These are phyloP conservation scores for Nansenia antarctica DNA, from an alignment of 2,113 vertebrate species.

Conservation along the genomic window DNA sequence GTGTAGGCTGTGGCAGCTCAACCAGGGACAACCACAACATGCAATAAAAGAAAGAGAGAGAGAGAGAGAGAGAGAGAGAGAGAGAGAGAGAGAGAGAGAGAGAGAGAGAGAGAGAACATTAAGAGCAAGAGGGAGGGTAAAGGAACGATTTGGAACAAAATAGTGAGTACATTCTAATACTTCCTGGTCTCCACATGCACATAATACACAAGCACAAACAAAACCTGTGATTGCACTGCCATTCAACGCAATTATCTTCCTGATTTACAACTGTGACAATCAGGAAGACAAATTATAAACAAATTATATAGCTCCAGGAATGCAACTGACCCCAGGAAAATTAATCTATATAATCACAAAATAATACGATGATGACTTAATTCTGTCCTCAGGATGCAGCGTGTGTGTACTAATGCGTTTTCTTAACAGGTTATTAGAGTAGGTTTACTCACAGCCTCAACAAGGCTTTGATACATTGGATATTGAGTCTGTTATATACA, in stretches of 20 bases:
- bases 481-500: not conserved
- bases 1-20: slow-evolving; percentile 49
- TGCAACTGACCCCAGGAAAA: slow-evolving; percentile 43
- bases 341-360: slow-evolving; percentile 49
- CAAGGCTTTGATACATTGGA: not conserved
- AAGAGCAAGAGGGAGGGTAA: not conserved
- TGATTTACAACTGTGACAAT: slow-evolving; percentile 30
- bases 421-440: slow-evolving; percentile 39
- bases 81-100: not conserved
- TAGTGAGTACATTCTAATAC: slow-evolving; percentile 8
- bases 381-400: slow-evolving; percentile 56
- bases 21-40: slow-evolving; percentile 37
- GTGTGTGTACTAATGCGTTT: slow-evolving; percentile 55
- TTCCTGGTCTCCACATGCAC: not conserved
- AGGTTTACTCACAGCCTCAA: not conserved
- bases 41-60: not conserved
- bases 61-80: not conserved
- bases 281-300: too few species aligned
- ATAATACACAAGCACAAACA: not conserved
- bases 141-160: slow-evolving; percentile 19
- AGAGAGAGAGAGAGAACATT: not conserved
- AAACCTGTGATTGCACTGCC: slow-evolving; percentile 20
- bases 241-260: slow-evolving; percentile 38
- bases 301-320: slow-evolving; percentile 34
- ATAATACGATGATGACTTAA: slow-evolving; percentile 33